Base-by-base conservation (phyloP, 1,140 invertebrate genomes). In the Eupeodes corollae region DNA sequence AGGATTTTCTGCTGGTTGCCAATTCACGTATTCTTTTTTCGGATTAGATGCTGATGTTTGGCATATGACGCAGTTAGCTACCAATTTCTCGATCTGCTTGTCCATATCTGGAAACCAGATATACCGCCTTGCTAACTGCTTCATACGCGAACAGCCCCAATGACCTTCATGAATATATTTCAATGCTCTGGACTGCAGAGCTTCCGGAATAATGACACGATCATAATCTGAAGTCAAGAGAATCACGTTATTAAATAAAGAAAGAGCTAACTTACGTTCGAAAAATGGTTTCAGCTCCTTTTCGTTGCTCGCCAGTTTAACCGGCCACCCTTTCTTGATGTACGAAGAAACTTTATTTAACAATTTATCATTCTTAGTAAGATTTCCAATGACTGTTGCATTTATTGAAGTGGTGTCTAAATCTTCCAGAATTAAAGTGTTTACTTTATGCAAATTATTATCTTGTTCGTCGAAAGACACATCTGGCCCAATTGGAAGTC, bases 31-130 rank as follows among this genome's bases (percentile, higher is more conserved):
- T 37, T 37, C 13, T 14, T 16, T 52, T 68, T 71, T 1, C 58
- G 15, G 35, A n/a, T 37, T n/a, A 3, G 13, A 14, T 14, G 35
- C 35, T 14, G 35, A 37, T n/a, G 15, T 37, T 37, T 16, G 13
- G 35, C 35, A 37, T 14, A 37, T 16, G 15, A 16, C 13, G 15
- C 35, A 37, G 10, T n/a, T 14, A 37, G 15, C 13, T n/a, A n/a
- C 49, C 9, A 47, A 15, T 15, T 45, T 46, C 34, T 61, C 48
- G 21, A 74, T 69, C 1, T 69, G 58, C 13, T 47, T 44, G 48
- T 74, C 64, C 1, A 75, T 57, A 10, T 51, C 47, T 30, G 63
- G 61, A 57, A 58, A 74, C 57, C 52, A 60, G 11, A 70, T 50
- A 51, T 70, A 61, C 21, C 31, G 47, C 38, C 63, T 19, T 6